Evolutionary conservation across 2,888 invertebrate genomes (phyloP), one percentile per base, ranked within the genome.

Genomic region (Pogonocherus hispidulus): DNA sequence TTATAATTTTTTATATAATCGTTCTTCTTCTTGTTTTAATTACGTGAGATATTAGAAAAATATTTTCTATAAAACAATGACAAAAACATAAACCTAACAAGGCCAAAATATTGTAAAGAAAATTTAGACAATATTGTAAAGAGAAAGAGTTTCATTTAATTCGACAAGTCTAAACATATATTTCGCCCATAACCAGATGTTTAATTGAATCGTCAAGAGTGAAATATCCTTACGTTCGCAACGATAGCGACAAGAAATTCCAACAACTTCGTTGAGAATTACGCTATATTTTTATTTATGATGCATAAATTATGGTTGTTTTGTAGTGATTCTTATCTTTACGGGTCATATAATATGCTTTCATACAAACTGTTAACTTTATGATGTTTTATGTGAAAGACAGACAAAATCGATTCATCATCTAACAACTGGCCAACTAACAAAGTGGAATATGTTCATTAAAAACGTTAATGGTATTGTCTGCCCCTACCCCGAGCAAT

Each of bases 291-390:
- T 71, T 66, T 52, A 62, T 71, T 71, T 69, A 71, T 66, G 66
- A 63, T 32, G 55, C 67, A 64, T 71, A 66, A 71, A 69, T 64
- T 69, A 69, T 52, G 60, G 46, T 35, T 54, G 60, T 60, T 71
- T 57, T 66, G 55, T 52, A 49, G 19, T 9, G 46, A 62, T 62
- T 62, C 46, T 67, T 67, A 67, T 67, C 67, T 70, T 60, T 44
- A 70, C 65, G 54, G 67, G 57, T 70, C 67, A 70, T 70, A 67
- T 64, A 70, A 67, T 66, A 64, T 64, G 66, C 56, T 47, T 60
- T 41, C 49, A 67, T 49, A 51, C 44, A 63, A 70, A 67, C 56
- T 51, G 56, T 57, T 44, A 19, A 11, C 55, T 66, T 66, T n/a
- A n/a, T n/a, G n/a, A n/a, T n/a, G n/a, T n/a, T n/a, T n/a, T 70